A percentile compares a stretch with the other conserved stretches of the same genome.
Conservation (phyloP, 2,113 vertebrate species). For the Nannospalax galili region DNA sequence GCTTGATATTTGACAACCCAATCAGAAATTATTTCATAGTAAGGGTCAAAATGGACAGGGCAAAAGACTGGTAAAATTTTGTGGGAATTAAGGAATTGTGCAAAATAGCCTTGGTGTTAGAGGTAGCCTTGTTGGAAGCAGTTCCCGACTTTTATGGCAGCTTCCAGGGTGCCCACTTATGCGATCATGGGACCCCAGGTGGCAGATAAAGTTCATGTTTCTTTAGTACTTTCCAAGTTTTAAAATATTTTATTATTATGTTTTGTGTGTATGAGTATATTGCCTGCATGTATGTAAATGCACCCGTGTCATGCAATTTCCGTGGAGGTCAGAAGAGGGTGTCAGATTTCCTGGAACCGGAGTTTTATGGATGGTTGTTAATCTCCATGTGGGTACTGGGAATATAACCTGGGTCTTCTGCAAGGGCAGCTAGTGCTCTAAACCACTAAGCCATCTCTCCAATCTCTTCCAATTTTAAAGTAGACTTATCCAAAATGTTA, state of each 20-base stretch:
- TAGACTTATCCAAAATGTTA: not conserved
- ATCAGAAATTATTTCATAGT: constrained; percentile 7
- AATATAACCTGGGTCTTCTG: too few species aligned
- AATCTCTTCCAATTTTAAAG: not conserved
- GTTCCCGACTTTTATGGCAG: not conserved
- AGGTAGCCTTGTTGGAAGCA: not conserved
- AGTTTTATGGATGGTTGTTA: too few species aligned
- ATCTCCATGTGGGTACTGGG: too few species aligned
- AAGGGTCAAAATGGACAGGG: not conserved
- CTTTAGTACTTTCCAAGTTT: constrained; percentile 15
- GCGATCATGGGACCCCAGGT: not conserved
- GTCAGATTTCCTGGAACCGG: too few species aligned
- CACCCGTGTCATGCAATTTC: too few species aligned
- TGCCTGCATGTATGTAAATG: too few species aligned
- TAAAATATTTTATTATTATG: not conserved
- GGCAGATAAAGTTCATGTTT: not conserved
- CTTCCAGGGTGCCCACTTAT: not conserved
- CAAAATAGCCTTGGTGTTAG: not conserved
- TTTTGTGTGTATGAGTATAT: too few species aligned
- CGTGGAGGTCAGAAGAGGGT: too few species aligned
- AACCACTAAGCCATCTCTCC: too few species aligned
- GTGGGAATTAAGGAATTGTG: not conserved
- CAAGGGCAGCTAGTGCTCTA: too few species aligned
- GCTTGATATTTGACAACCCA: not conserved
- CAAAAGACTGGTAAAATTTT: not conserved